Evolutionary conservation across 1,140 invertebrate genomes (phyloP).

Genomic region (Bombus waltoni): DNA sequence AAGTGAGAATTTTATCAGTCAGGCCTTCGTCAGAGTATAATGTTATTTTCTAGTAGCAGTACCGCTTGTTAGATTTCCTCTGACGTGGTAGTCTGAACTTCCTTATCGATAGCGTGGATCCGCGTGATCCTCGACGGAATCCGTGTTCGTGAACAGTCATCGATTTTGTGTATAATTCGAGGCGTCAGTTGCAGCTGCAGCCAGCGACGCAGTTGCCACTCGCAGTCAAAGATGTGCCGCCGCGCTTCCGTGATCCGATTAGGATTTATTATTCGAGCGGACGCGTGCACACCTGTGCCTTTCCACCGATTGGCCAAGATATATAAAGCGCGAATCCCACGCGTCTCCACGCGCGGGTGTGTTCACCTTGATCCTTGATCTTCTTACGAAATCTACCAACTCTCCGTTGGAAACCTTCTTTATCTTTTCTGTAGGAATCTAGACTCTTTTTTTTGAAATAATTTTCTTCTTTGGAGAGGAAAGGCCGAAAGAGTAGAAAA

Average conservation of each 20-base stretch:
- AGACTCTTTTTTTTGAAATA: not conserved
- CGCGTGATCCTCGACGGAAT: not conserved
- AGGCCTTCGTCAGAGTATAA: too few relatives aligned
- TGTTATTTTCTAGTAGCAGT: not conserved
- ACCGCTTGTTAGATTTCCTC: not conserved
- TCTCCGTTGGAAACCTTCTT: too few relatives aligned
- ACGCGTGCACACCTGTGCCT: constrained; percentile 50
- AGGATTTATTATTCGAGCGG: constrained; percentile 50
- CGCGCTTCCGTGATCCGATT: constrained; percentile 51
- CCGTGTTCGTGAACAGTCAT: not conserved
- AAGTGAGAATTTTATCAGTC: too few relatives aligned
- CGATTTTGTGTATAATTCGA: constrained; percentile 6
- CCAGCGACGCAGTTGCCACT: constrained; percentile 15
- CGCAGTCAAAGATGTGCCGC: constrained; percentile 37
- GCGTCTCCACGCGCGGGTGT: not conserved
- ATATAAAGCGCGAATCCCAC: constrained; percentile 37
- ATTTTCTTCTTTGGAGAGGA: not conserved
- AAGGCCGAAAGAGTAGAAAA: too few relatives aligned
- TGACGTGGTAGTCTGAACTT: too few relatives aligned
- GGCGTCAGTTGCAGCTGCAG: constrained; percentile 37
- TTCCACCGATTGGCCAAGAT: constrained; percentile 33
- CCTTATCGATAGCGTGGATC: too few relatives aligned
- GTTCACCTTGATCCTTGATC: constrained; percentile 12
- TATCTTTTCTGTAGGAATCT: too few relatives aligned
- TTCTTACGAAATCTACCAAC: not conserved